Base-by-base conservation (phyloP, 2,797 vertebrate genomes). In the Numenius phaeopus region DNA sequence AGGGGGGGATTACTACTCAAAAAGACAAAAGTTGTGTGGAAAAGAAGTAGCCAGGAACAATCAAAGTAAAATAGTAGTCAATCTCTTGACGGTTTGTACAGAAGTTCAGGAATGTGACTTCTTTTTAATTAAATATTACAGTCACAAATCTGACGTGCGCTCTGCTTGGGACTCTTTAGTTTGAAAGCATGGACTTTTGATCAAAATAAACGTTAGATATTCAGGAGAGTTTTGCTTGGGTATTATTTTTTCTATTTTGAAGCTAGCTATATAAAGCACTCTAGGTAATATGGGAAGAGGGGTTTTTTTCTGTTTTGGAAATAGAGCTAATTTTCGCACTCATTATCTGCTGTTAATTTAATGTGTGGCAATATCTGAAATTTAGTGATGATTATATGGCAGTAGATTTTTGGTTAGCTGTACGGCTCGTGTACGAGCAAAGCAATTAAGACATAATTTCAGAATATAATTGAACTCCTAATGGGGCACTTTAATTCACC, bases 361-460 rank as follows among this genome's bases (percentile, higher is more conserved):
- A 93, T 76, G 87, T 79, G 90, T 90, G 86, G 91, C 83, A 93
- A 66, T 90, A 91, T 79, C 83, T 91, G 87, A 90, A 95, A 93
- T 88, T 88, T 78, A 71, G 71, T 47, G 65, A 86, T 83, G 93
- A 91, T 93, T 83, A 88, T 81, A 34, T 95, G 91, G 95, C 77
- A 57, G 93, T 42, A 91, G 94, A 83, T 78, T 92, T 97, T 97
- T 95, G 89, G 91, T 95, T 92, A 89, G 69, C 80, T 69, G 40
- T 91, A 78, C 87, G 90, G 79, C 89, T 90, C 76, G 18, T 94
- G 89, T 86, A 72, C 91, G 90, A 95, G 89, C 91, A 91, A 91
- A 95, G 67, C 96, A 95, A 97, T 97, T 97, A 97, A 95, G 85
- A 42, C 83, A 39, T 94, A 90, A 95, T 96, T 95, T 94, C 89